Conservation (phyloP, 2,888 invertebrate genomes). For the Pseudoips prasinana region DNA sequence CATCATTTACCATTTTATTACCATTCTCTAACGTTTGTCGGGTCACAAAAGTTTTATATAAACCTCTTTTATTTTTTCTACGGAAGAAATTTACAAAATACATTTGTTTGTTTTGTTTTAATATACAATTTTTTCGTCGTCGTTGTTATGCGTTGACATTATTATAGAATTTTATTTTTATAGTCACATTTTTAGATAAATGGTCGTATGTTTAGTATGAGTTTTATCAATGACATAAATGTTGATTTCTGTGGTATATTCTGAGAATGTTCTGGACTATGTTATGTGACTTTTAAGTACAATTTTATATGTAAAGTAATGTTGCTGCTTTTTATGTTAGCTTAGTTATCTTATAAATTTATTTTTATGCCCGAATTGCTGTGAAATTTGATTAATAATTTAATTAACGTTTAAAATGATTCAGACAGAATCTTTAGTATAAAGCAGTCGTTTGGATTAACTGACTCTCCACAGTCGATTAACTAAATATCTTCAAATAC, state of each 20-base stretch:
- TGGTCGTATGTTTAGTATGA: slow-evolving; percentile 7
- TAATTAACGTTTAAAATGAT: slow-evolving; percentile 14
- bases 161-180: slow-evolving; percentile 27
- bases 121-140: slow-evolving; percentile 15
- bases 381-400: slow-evolving; percentile 16
- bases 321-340: slow-evolving; percentile 7
- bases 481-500: no score
- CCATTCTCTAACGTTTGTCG: slow-evolving; percentile 43
- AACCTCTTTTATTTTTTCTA: slow-evolving; percentile 8
- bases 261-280: not conserved
- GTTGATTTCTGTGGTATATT: slow-evolving; percentile 21
- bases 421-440: slow-evolving; percentile 3
- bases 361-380: slow-evolving; percentile 14
- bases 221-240: slow-evolving; percentile 24
- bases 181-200: slow-evolving; percentile 11
- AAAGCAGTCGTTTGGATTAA: slow-evolving; percentile 4
- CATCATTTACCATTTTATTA: slow-evolving; percentile 55
- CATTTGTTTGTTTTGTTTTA: slow-evolving; percentile 34
- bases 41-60: slow-evolving; percentile 34
- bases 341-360: slow-evolving; percentile 2
- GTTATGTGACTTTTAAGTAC: no score
- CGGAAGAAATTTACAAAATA: slow-evolving; percentile 13
- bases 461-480: slow-evolving; percentile 1
- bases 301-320: no score
- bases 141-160: slow-evolving; percentile 24